These are phyloP conservation scores for Botia almorhae DNA, from an alignment of 2,797 vertebrate genomes.

Conservation along the genomic window DNA sequence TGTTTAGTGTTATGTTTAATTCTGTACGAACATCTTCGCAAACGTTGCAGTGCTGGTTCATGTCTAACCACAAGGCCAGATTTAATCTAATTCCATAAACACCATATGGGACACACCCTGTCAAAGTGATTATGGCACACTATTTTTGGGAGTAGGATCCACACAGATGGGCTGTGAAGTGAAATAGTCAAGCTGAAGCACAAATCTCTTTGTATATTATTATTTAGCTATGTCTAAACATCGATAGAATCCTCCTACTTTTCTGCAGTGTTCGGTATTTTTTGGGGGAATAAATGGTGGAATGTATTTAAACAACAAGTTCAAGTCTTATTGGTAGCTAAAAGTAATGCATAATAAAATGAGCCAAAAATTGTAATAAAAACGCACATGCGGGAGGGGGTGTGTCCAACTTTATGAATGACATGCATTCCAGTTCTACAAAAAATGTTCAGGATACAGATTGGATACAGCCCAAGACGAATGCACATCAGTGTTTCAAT, in stretches of 20 bases:
- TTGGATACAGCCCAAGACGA: neutral
- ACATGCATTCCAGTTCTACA: too few species aligned
- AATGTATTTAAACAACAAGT: too few species aligned
- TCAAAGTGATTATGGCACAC: constrained; percentile 36
- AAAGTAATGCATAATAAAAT: too few species aligned
- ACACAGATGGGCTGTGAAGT: constrained; percentile 31
- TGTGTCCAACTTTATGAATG: too few species aligned
- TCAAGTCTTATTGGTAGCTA: too few species aligned
- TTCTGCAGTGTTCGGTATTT: neutral
- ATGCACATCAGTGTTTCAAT: constrained; percentile 13
- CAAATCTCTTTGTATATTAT: neutral
- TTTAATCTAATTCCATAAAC: constrained; percentile 46
- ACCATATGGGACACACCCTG: constrained; percentile 46
- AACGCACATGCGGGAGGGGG: too few species aligned
- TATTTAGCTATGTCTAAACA: neutral
- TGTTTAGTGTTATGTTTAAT: constrained; percentile 16
- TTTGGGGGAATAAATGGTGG: neutral
- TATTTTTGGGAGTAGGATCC: constrained; percentile 31
- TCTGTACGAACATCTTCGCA: neutral
- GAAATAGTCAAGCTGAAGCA: constrained; percentile 8
- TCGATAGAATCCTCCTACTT: neutral
- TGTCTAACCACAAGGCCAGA: constrained; percentile 33
- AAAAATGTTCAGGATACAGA: too few species aligned
- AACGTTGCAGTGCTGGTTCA: neutral
- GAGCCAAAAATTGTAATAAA: too few species aligned